phyloP scores from a whole-genome alignment of 2,797 vertebrate species.

The Balearica regulorum region DNA sequence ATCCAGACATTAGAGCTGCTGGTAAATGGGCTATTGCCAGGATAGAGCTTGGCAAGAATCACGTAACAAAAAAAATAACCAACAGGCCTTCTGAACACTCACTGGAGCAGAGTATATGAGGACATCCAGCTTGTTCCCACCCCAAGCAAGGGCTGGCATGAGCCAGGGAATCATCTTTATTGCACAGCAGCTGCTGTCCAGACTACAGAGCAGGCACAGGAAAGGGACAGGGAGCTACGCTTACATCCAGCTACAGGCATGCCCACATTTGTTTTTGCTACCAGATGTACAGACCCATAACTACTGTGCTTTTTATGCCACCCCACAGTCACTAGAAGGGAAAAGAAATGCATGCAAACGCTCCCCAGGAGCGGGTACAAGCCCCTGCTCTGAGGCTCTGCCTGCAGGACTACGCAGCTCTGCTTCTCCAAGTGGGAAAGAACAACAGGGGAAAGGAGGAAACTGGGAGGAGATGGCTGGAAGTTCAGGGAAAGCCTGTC shows the following conservation, averaged over 20 bases:
- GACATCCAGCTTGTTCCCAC: not conserved
- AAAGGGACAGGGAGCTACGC: not conserved
- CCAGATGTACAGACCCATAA: not conserved
- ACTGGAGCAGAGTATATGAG: not conserved
- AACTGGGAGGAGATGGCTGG: not conserved
- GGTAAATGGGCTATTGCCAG: not conserved
- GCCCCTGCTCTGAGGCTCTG: not conserved
- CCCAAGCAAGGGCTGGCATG: not conserved
- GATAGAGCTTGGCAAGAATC: not conserved
- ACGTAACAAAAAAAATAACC: not conserved
- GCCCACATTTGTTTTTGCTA: not conserved
- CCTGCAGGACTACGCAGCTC: not conserved
- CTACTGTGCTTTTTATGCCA: not conserved
- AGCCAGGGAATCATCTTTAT: not conserved
- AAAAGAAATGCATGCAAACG: not conserved
- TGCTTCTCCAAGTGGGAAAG: not conserved
- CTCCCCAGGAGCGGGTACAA: not conserved
- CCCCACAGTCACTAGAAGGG: not conserved
- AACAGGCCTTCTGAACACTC: not conserved
- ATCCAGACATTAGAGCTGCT: not conserved
- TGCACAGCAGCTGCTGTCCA: not conserved
- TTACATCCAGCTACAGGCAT: not conserved
- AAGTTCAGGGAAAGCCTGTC: not conserved
- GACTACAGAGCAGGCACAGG: not conserved
- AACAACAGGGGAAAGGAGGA: not conserved